These are phyloP conservation scores for Acanthaster planci DNA, from an alignment of 35 echinoderm and acorn worm genomes.

Conservation along the genomic window DNA sequence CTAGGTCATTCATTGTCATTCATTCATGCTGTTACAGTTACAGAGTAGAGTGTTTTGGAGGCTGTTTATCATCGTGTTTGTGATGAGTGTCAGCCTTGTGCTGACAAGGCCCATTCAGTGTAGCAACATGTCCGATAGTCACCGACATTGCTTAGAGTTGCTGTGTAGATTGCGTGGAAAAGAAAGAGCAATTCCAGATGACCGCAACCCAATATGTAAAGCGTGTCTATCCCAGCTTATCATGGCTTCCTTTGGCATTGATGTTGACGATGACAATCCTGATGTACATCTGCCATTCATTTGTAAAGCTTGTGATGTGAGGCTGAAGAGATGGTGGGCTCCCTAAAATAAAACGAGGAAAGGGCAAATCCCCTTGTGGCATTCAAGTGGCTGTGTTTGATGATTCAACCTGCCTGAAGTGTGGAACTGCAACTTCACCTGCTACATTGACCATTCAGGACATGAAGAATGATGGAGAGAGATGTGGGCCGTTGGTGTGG, in stretches of 20 bases:
- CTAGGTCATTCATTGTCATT: no score
- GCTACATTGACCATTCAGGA: neutral
- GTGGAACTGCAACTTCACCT: conserved; percentile 3
- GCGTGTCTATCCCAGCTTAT: neutral
- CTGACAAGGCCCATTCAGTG: no score
- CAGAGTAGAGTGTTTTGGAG: no score
- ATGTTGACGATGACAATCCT: conserved; percentile 22
- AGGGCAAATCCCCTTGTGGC: conserved; percentile 17
- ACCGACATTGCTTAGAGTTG: neutral
- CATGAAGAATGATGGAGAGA: neutral
- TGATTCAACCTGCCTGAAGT: neutral
- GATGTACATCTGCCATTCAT: conserved; percentile 45
- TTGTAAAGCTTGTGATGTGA: conserved; percentile 42
- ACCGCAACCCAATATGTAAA: neutral
- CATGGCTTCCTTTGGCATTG: conserved; percentile 19
- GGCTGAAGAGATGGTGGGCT: conserved; percentile 33
- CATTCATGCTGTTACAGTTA: no score
- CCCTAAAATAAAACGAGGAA: conserved; percentile 3
- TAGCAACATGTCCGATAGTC: neutral
- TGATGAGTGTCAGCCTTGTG: no score
- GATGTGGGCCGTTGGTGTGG: neutral
- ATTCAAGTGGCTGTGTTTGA: neutral
- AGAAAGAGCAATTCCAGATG: neutral
- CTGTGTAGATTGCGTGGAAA: neutral
- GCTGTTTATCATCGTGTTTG: no score